Conservation (phyloP, 2,113 vertebrate genomes). For the Rhinolophus sinicus region DNA sequence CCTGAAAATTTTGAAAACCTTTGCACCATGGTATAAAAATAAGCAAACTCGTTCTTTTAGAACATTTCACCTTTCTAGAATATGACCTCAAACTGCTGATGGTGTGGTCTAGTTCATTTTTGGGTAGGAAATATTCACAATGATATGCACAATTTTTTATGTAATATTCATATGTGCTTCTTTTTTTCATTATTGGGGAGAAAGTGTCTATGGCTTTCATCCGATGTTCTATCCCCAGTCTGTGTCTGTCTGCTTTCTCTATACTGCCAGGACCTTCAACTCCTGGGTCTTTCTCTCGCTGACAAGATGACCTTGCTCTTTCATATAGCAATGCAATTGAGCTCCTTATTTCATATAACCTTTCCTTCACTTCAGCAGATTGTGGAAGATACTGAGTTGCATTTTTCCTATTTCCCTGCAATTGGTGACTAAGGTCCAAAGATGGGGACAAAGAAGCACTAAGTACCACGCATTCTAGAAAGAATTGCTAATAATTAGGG, state of each 20-base stretch:
- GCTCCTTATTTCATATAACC: background rate
- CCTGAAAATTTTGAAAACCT: slow-evolving; percentile 7
- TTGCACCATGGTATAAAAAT: background rate
- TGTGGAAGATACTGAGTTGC: background rate
- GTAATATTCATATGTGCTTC: background rate
- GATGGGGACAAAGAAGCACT: background rate
- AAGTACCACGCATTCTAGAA: background rate
- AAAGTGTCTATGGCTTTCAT: background rate
- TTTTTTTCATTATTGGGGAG: background rate
- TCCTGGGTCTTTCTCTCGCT: background rate
- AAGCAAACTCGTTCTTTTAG: background rate
- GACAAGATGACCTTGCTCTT: background rate
- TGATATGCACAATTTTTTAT: background rate
- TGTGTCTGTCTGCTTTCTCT: slow-evolving; percentile 15
- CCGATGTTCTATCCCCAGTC: background rate
- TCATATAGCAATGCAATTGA: background rate
- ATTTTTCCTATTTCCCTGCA: background rate
- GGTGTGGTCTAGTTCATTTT: background rate
- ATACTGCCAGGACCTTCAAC: background rate
- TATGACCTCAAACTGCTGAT: background rate
- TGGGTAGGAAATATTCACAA: background rate
- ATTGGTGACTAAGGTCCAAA: background rate
- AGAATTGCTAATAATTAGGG: background rate
- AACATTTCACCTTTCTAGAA: background rate
- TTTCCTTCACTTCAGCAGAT: background rate